Evolutionary conservation across 2,797 vertebrate genomes (phyloP).

Genomic region (Pempheris klunzingeri): DNA sequence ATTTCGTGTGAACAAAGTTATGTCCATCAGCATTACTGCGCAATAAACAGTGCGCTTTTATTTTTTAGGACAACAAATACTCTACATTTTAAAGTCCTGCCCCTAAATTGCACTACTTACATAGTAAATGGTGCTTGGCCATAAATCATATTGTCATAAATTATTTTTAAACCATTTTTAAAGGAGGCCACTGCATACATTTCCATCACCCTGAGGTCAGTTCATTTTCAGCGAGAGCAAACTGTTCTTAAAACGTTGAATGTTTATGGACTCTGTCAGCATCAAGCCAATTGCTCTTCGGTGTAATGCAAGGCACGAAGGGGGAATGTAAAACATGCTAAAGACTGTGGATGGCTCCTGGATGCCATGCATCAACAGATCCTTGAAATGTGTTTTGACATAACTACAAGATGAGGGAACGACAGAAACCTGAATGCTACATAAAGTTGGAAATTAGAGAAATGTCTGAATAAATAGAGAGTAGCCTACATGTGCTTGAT

Average conservation of each 20-base stretch:
- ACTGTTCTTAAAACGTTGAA: conserved; percentile 42
- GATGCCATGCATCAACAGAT: conserved; percentile 66
- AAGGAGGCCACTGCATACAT: conserved; percentile 52
- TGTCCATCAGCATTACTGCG: background rate
- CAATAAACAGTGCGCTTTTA: background rate
- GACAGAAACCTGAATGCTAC: conserved; percentile 41
- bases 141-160: conserved; percentile 55
- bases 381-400: conserved; percentile 60
- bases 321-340: conserved; percentile 74
- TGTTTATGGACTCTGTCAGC: conserved; percentile 75
- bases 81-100: conserved; percentile 6
- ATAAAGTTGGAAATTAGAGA: conserved; percentile 38
- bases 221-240: conserved; percentile 47
- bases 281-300: conserved; percentile 39
- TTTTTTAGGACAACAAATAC: conserved; percentile 17
- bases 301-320: conserved; percentile 54
- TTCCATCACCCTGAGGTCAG: conserved; percentile 41
- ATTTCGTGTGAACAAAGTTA: conserved; percentile 11
- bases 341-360: conserved; percentile 57
- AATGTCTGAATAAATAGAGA: too few species aligned
- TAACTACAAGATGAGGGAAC: conserved; percentile 37
- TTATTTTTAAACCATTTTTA: conserved; percentile 52
- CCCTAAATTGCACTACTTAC: conserved; percentile 16
- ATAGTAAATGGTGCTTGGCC: conserved; percentile 42
- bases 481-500: background rate